phyloP scores from a whole-genome alignment of 1,140 invertebrate species.

The Paraescarpia echinospica region DNA sequence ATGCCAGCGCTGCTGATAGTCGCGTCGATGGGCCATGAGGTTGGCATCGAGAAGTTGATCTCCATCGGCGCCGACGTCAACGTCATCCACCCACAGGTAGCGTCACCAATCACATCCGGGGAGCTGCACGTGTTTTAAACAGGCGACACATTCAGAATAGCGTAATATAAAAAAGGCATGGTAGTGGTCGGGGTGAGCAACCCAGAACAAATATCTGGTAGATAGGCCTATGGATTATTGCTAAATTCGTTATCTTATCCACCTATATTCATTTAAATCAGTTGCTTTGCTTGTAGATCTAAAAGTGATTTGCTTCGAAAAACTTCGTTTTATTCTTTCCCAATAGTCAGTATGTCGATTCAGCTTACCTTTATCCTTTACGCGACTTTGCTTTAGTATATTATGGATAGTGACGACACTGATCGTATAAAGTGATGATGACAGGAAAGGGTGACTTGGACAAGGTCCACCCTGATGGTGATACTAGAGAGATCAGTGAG shows the following conservation, averaged over 20 bases:
- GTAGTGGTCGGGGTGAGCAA: neutral
- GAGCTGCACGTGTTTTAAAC: neutral
- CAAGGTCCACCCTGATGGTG: no score
- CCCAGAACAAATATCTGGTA: neutral
- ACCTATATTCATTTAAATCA: neutral
- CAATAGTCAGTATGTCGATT: neutral
- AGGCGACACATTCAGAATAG: neutral
- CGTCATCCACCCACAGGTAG: slow-evolving; percentile 19
- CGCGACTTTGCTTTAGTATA: no score
- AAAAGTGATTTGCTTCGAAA: no score
- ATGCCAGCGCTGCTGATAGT: slow-evolving; percentile 33
- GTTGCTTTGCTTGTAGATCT: no score
- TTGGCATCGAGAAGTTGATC: slow-evolving; percentile 31
- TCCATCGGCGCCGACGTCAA: slow-evolving; percentile 30
- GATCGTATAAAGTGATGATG: no score
- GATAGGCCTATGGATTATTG: neutral
- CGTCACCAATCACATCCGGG: neutral
- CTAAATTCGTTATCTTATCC: neutral
- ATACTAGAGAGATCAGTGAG: no score
- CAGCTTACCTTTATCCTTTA: neutral
- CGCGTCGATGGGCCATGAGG: slow-evolving; percentile 32
- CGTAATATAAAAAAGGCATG: neutral
- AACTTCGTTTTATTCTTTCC: neutral
- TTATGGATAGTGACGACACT: no score
- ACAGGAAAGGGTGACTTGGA: no score